Evolutionary conservation across 1,140 invertebrate genomes (phyloP), one percentile per base, ranked within the genome.

Genomic region (Diprion similis): DNA sequence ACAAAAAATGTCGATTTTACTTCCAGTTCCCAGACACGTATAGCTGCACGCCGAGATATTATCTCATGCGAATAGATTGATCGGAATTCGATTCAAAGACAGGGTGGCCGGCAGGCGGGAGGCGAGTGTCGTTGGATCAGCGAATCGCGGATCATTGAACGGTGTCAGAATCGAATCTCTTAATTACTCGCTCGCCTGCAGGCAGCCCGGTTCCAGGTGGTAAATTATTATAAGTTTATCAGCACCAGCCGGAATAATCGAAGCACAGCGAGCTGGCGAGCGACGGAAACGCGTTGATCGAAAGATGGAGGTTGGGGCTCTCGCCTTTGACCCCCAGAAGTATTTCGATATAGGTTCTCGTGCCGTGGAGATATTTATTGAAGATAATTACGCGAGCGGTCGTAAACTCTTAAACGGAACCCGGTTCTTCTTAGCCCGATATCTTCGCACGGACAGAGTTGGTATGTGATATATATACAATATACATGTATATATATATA

Each of bases 311-410:
- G 81, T 81, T 81, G 78, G 76, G 74, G 78, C 77, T 76, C 51
- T 86, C 82, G 85, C 85, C 85, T 83, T 77, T 83, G 84, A 86
- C 83, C 74, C 82, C 75, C 73, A 65, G 70, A 46, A 70, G 47
- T 69, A 69, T 73, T 73, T 73, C 68, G 73, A 73, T 73, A 73
- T 46, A 73, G 11, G 19, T 47, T 70, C 73, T 70, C 85, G 82
- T 86, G 84, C 84, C 82, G 82, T 82, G 81, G 80, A 87, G 86
- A 87, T 87, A 88, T 88, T 88, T 88, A 88, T 87, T 88, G 86
- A 79, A 87, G 86, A 88, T 88, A 88, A 88, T 88, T 88, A 87
- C 83, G 86, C 85, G 85, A 86, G 82, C 83, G 86, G 82, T 86
- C 86, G 83, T 88, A 88, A 88, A 88, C 79, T 86, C 83, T 82